phyloP scores from a whole-genome alignment of 1,140 invertebrate genomes.

The Drosophila baimaii region DNA sequence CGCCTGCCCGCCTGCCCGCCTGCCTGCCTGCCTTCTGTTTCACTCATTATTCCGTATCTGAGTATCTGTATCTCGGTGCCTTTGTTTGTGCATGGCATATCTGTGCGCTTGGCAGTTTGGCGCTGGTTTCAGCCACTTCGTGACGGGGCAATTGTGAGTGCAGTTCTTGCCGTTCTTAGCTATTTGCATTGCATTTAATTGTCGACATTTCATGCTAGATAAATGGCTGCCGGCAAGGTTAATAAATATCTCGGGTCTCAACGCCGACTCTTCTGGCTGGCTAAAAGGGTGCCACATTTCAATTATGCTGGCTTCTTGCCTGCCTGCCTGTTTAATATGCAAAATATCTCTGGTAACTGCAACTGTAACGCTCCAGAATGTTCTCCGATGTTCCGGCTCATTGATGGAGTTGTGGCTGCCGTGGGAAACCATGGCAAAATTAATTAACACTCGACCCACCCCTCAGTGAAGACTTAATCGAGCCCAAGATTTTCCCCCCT shows the following conservation, averaged over 20 bases:
- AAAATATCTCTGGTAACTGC: conserved; percentile 28
- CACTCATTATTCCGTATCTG: conserved; percentile 47
- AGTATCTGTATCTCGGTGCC: conserved; percentile 22
- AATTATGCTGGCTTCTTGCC: conserved; percentile 47
- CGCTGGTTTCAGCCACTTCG: conserved; percentile 51
- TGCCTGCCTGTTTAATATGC: conserved; percentile 42
- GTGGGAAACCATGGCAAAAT: conserved; percentile 10
- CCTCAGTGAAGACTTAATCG: conserved; percentile 10
- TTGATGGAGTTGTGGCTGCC: conserved; percentile 16
- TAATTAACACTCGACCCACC: conserved; percentile 34
- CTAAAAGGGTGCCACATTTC: conserved; percentile 47
- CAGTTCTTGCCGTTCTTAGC: conserved; percentile 42
- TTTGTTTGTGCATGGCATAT: conserved; percentile 19
- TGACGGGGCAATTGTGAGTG: conserved; percentile 64
- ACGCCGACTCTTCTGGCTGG: conserved; percentile 17
- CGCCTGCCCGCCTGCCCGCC: conserved; percentile 17
- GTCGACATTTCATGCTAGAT: conserved; percentile 75
- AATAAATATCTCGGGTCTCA: conserved; percentile 44
- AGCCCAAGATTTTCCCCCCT: conserved; percentile 7
- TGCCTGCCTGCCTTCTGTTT: conserved; percentile 36
- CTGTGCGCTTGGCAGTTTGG: conserved; percentile 22
- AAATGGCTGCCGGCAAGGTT: conserved; percentile 66
- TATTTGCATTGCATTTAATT: conserved; percentile 78
- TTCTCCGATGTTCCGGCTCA: conserved; percentile 50
- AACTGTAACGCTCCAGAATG: conserved; percentile 44